Evolutionary conservation across 1,140 invertebrate genomes (phyloP), one percentile per base, ranked within the genome.

Genomic region (Bombus waltoni): DNA sequence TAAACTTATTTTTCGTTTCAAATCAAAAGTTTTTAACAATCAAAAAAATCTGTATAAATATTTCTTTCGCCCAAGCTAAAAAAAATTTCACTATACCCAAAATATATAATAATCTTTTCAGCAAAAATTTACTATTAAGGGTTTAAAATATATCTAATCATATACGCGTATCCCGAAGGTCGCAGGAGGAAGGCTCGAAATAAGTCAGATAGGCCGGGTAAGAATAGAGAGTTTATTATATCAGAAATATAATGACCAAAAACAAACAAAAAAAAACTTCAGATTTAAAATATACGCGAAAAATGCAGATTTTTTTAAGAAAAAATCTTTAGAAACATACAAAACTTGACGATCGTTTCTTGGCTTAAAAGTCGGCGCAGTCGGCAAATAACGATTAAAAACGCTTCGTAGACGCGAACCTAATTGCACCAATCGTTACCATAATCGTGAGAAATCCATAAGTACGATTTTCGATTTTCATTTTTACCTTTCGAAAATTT

Each of bases 181-280:
- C 9, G 1, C 42, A 75, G 73, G 44, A 28, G 32, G 57, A 75
- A 38, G 0, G 4, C 22, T 35, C 22, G 73, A 75, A 47, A 71
- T 53, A 72, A 81, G 35, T 71, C 28, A 44, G 79, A 57, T 28
- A 72, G 53, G 53, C 65, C 47, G 59, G 81, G 57, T 87, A 87
- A 87, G 86, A 87, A 87, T 87, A 87, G 75, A 84, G 75, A 65
- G 70, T 87, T 87, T 87, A 86, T 83, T 86, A 59, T 38, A 59
- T 85, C 59, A 85, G 84, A 81, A 74, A 44, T 83, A 83, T 75
- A 82, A 70, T 62, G 80, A 71, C 44, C 78, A 70, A 80, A 80
- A 77, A 74, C 4, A 28, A 42, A 81, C 40, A 53, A 81, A 81
- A 72, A 75, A 78, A 70, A 47, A 44, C n/a, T 28, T 59, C 47